Conservation (phyloP, 2,888 invertebrate species). For the Oscheius sp. region DNA sequence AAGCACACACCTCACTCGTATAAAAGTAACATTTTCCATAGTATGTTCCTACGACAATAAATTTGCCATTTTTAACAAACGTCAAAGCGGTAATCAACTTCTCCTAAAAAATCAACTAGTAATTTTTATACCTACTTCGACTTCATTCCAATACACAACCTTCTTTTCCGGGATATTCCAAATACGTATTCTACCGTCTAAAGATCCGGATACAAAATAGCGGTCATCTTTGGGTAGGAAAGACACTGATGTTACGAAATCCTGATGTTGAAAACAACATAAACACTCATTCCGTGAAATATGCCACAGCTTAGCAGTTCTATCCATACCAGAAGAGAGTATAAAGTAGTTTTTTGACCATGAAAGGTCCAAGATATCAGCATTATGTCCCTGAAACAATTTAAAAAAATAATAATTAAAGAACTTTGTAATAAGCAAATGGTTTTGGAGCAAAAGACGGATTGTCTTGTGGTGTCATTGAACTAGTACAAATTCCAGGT, state of each 20-base stretch:
- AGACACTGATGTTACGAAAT: slow-evolving; percentile 97
- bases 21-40: slow-evolving; percentile 98
- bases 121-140: slow-evolving; percentile 24
- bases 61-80: slow-evolving; percentile 82
- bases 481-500: slow-evolving; percentile 41
- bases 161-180: slow-evolving; percentile 98
- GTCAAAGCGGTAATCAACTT: slow-evolving; percentile 70
- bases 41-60: slow-evolving; percentile 96
- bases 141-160: slow-evolving; percentile 61
- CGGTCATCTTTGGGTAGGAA: slow-evolving; percentile 87
- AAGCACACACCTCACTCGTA: slow-evolving; percentile 85
- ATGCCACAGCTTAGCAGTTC: slow-evolving; percentile 96
- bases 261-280: slow-evolving; percentile 98
- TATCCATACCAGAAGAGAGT: slow-evolving; percentile 69
- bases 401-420: background rate
- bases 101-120: slow-evolving; percentile 41
- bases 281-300: slow-evolving; percentile 94
- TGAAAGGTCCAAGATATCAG: slow-evolving; percentile 92
- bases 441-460: slow-evolving; percentile 56
- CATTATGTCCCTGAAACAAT: slow-evolving; percentile 84
- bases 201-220: slow-evolving; percentile 93
- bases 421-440: slow-evolving; percentile 53
- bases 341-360: slow-evolving; percentile 84
- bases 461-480: slow-evolving; percentile 19
- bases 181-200: slow-evolving; percentile 95